Evolutionary conservation across 2,113 vertebrate genomes (phyloP), one percentile per base, ranked within the genome.

Genomic region (Oryzias melastigma): DNA sequence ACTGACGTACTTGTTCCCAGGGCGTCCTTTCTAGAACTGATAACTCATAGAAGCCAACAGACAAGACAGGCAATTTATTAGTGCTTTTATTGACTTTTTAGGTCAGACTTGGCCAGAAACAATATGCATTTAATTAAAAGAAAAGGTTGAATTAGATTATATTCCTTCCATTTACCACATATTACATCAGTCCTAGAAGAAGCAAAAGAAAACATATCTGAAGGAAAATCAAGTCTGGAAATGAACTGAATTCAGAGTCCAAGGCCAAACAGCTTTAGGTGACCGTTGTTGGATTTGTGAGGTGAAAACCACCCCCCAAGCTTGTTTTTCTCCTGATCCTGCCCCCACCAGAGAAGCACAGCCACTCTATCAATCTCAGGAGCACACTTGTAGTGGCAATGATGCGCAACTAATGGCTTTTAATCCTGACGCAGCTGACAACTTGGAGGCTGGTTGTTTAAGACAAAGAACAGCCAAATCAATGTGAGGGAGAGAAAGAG

Each of bases 361-460:
- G 88, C 83, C 84, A 79, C 87, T 91, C 90, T 88, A 91, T 90
- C 90, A 91, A 81, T 89, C 77, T 91, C 75, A 74, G 69, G 81
- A 74, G 77, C 81, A 42, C 87, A 86, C 85, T 92, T 91, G 89
- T 91, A 90, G 87, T 89, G 84, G 87, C 91, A 87, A 85, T 90
- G 87, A 90, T 77, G 88, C 90, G 80, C 82, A 91, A 92, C 88
- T 93, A 92, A 92, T 91, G 87, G 90, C 90, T 92, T 91, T 90
- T 89, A 90, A 90, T 89, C 87, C 81, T 87, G 85, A 91, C 84
- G 80, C 88, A 90, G 89, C 88, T 91, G 90, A 91, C 87, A 89
- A 90, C 82, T 80, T 80, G 83, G 89, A 87, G 88, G 88, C 83
- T 79, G 62, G 82, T 77, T 79, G 75, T 60, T 52, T 5, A 73